Base-by-base conservation (phyloP, 1,140 invertebrate genomes). In the Listronotus oregonensis region DNA sequence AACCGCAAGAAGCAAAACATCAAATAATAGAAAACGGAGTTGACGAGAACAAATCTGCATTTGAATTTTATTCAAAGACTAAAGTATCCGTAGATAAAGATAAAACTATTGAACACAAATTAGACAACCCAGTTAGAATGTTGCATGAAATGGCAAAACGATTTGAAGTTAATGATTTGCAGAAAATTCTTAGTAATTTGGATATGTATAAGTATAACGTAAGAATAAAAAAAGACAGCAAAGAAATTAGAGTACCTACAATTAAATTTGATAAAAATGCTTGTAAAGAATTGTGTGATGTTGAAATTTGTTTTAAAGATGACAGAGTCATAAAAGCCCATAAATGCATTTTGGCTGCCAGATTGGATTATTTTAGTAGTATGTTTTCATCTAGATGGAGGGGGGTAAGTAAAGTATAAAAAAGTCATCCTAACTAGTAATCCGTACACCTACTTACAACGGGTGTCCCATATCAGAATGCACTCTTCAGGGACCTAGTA, bases 331-430 rank as follows among this genome's bases (percentile, higher is more conserved):
- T 90, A 46, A 76, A 81, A 4, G 90, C 88, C 40, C 90, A 93
- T 75, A 89, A 88, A 66, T 92, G 90, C 77, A 80, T 93, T 42
- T 78, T 92, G 17, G 83, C 85, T 0, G 87, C 89, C 1, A 75
- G 90, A 56, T 78, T 89, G 5, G 89, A 92, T 49, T 92, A 92
- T 78, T 93, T 92, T 77, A 80, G 85, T 50, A 87, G 86, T 66
- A 90, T 92, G 88, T 85, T 91, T 67, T 82, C 84, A 60, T 82
- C 84, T 70, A 83, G 85, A 59, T 92, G 90, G 90, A 82, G 85
- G 56, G 86, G 88, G 80, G 87, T 88, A 72, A 77, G 77, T 55
- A 72, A 27, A 27, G 5, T 27, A 27, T 27, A 3, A 27, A 27
- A 27, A 27, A 27, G 21, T 27, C 1, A 27, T 27, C 21, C n/a